phyloP scores from a whole-genome alignment of 2,797 vertebrate species.

The Remorina albescens region DNA sequence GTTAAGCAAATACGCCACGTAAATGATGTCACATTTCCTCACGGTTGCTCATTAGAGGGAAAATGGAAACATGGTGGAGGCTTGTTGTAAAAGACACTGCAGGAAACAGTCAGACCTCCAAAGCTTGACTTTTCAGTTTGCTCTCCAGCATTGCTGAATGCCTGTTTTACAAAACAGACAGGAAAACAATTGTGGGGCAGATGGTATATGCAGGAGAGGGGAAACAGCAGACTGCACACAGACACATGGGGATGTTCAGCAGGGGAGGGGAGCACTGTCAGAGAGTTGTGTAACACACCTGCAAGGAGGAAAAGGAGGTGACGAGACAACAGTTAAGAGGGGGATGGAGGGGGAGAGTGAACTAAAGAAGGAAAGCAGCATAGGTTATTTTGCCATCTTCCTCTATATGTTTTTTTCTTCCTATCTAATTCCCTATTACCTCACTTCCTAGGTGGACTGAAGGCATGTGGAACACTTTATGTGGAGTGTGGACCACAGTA shows the following conservation, averaged over 20 bases:
- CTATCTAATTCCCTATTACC: not conserved
- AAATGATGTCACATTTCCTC: conserved; percentile 69
- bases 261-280: conserved; percentile 23
- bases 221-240: conserved; percentile 47
- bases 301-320: conserved; percentile 28
- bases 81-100: conserved; percentile 35
- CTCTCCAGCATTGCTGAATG: conserved; percentile 11
- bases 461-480: not conserved
- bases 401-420: conserved; percentile 25
- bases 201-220: conserved; percentile 32
- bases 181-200: conserved; percentile 28
- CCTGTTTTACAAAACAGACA: conserved; percentile 40
- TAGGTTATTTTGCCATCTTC: not conserved
- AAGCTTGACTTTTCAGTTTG: conserved; percentile 35
- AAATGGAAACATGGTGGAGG: conserved; percentile 48
- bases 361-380: conserved; percentile 13
- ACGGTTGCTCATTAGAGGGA: conserved; percentile 25
- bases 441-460: not conserved
- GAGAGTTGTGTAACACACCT: conserved; percentile 66
- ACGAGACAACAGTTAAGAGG: conserved; percentile 12
- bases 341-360: not conserved
- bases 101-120: conserved; percentile 31
- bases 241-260: conserved; percentile 24
- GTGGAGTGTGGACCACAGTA: not conserved
- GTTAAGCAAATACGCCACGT: conserved; percentile 72